Conservation (phyloP, 2,113 vertebrate species). For the Sisor rabdophorus region DNA sequence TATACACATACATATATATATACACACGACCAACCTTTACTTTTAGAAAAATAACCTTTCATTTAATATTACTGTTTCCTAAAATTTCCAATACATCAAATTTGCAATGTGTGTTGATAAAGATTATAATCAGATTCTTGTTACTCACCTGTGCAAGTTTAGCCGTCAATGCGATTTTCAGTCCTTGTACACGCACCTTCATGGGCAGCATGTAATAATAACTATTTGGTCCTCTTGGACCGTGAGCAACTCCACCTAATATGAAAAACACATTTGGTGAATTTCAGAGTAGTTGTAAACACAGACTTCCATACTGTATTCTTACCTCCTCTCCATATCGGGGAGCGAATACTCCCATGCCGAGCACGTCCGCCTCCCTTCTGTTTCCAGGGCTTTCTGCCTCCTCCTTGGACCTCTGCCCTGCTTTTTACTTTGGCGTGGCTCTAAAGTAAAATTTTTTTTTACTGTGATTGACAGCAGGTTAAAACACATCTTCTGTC, state of each 20-base stretch:
- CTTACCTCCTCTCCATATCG: conserved; percentile 82
- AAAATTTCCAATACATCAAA: not conserved
- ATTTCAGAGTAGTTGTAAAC: not conserved
- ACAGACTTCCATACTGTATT: not conserved
- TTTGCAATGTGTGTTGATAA: not conserved
- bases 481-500: not conserved
- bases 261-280: not conserved
- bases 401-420: conserved; percentile 82
- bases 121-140: too few species aligned
- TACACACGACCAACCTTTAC: too few species aligned
- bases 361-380: conserved; percentile 80
- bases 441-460: conserved; percentile 71
- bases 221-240: conserved; percentile 85
- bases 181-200: conserved; percentile 78
- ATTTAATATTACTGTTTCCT: not conserved
- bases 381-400: conserved; percentile 82
- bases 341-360: conserved; percentile 84
- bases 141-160: conserved; percentile 80
- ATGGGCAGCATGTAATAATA: conserved; percentile 92
- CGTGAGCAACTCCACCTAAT: conserved; percentile 79
- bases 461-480: too few species aligned
- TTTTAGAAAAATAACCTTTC: not conserved
- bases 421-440: conserved; percentile 78
- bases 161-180: conserved; percentile 79
- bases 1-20: too few species aligned